Base-by-base conservation (phyloP, 2,888 invertebrate species). In the Torymus tubicola region DNA sequence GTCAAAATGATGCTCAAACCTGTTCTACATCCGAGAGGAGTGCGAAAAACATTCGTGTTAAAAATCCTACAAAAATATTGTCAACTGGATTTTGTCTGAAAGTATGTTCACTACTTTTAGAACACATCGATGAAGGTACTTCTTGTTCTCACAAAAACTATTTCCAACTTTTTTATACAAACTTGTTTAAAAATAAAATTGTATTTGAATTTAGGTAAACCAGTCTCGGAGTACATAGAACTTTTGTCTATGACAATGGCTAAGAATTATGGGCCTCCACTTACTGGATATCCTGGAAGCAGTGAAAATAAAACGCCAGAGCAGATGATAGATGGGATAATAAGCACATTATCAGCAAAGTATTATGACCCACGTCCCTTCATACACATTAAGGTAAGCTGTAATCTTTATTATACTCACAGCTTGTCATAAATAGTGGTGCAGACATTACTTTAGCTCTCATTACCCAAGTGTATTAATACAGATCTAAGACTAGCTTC, bases 311-410 rank as follows among this genome's bases (percentile, higher is more conserved):
- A 86, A 85, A 90, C 88, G 16, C 80, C 88, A 1, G 87, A 89
- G 63, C 87, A 89, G 83, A 90, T 90, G 88, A 88, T 91, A 82
- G 88, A 90, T 80, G 90, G 89, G 63, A 86, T 90, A 53, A 87
- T 90, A 73, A 89, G 86, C 69, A 89, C 89, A 24, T 81, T 91
- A 81, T 86, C 90, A 13, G 86, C 87, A 10, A 87, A 87, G 74
- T 86, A 87, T 76, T 86, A 86, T 73, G 88, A 89, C 79, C 86
- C 89, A 3, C 87, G 87, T 71, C 88, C 90, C 16, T 90, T 89
- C 80, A 89, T 90, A 83, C 90, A 90, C 70, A 87, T 91, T 78
- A 89, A 89, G 87, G 90, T 90, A 85, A 68, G 42, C 70, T 1
- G 42, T 16, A 14, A 64, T 50, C 21, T 61, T 73, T n/a, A 42